These are phyloP conservation scores for Siniperca scherzeri DNA, from an alignment of 2,797 vertebrate species.

Conservation along the genomic window DNA sequence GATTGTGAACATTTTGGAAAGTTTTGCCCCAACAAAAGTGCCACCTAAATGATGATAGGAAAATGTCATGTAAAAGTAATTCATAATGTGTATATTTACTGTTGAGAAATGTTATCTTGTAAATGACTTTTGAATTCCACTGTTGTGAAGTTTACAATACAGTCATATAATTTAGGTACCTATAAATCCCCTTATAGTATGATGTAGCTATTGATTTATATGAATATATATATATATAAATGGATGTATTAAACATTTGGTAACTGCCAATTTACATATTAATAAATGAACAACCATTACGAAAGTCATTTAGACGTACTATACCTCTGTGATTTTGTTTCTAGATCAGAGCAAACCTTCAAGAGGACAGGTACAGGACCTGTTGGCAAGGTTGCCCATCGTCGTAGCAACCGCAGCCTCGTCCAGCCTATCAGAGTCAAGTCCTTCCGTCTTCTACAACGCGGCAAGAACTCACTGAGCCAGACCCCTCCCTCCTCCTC, in stretches of 20 bases:
- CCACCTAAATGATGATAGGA: background rate
- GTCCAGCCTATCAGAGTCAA: slow-evolving; percentile 48
- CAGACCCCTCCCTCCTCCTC: slow-evolving; percentile 21
- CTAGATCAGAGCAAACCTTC: slow-evolving; percentile 60
- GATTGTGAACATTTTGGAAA: background rate
- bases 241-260: background rate
- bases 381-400: slow-evolving; percentile 35
- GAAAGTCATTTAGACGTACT: background rate
- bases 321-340: slow-evolving; percentile 12
- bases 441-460: slow-evolving; percentile 50
- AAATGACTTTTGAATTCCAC: background rate
- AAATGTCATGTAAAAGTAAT: background rate
- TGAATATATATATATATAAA: background rate
- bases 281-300: background rate
- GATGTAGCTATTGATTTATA: background rate
- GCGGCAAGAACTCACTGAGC: slow-evolving; percentile 7
- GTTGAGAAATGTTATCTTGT: background rate
- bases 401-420: slow-evolving; percentile 57
- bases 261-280: background rate
- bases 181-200: background rate
- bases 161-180: background rate
- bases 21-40: background rate
- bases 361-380: slow-evolving; percentile 57
- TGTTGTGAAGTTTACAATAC: background rate
- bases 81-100: background rate